A percentile compares a stretch with the other conserved stretches of the same genome.
Evolutionary conservation across 2,888 invertebrate species (phyloP).

Genomic region (Hartigia nigra): DNA sequence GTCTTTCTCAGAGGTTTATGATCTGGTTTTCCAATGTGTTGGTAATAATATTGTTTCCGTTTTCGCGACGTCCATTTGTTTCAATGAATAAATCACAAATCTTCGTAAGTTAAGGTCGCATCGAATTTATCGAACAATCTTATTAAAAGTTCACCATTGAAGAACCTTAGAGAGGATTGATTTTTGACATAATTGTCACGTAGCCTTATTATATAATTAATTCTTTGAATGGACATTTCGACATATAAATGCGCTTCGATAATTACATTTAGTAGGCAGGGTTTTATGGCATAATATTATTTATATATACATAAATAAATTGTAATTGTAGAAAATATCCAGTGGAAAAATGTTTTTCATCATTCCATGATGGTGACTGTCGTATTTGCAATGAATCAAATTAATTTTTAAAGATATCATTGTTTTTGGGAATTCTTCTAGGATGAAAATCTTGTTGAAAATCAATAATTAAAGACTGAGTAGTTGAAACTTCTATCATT

Average conservation of each 20-base stretch:
- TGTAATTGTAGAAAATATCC: neutral
- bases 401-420: slow-evolving; percentile 11
- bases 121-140: neutral
- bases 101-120: neutral
- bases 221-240: neutral
- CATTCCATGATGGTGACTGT: neutral
- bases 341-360: slow-evolving; percentile 20
- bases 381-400: slow-evolving; percentile 21
- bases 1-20: slow-evolving; percentile 2
- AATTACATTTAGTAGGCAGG: neutral
- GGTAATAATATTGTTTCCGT: neutral
- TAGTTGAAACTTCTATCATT: slow-evolving; percentile 17
- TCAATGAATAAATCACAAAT: neutral
- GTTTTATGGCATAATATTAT: neutral
- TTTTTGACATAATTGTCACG: neutral
- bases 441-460: slow-evolving; percentile 16
- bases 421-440: slow-evolving; percentile 18
- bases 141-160: neutral
- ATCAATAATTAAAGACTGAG: slow-evolving; percentile 22
- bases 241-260: neutral
- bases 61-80: neutral
- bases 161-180: neutral
- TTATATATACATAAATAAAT: slow-evolving; percentile 7
- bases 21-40: neutral
- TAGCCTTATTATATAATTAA: slow-evolving; percentile 1